Evolutionary conservation across 37 sponge, comb jelly and placozoan species (phyloP), one percentile per base, ranked within the genome.

Genomic region (Mnemiopsis leidyi): DNA sequence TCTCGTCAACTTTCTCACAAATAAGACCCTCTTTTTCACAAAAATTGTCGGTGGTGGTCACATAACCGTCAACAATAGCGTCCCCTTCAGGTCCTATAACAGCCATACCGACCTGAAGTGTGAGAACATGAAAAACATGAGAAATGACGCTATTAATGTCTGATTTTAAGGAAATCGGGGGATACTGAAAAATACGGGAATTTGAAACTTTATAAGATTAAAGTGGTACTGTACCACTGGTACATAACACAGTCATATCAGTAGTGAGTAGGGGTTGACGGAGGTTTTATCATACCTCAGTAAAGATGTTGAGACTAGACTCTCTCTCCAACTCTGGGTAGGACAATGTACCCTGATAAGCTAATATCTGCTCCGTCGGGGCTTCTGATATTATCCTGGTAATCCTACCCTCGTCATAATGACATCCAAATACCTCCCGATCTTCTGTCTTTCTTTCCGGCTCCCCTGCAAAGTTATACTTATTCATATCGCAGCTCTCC

Each of bases 391-490:
- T 40, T 39, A 40, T 21, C 0, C 90, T 16, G 9, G 90, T 39
- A 13, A 85, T 85, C 25, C 90, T 36, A 2, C 90, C 90, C 39
- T 85, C 90, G 36, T 85, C 90, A 38, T 85, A 85, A 25, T 85
- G 90, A 85, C 90, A 85, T 13, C 90, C 90, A 85, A 85, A 85
- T 28, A 85, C 90, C 23, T 77, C 79, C 30, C 36, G 32, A 16
- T 77, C 36, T 16, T 13, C 18, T 31, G 79, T 34, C 35, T 77
- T 77, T 13, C 0, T 0, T 77, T 77, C 32, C 0, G 79, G 79
- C 33, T 77, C 79, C 20, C 79, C 79, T 77, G 18, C 3, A 23
- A 18, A 61, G 68, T n/a, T n/a, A n/a, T n/a, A n/a, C n/a, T n/a
- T n/a, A n/a, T n/a, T n/a, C n/a, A n/a, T n/a, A n/a, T n/a, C n/a